Percentiles rank a stretch among this genome's conserved stretches.
Evolutionary conservation across 2,888 invertebrate genomes (phyloP).

Genomic region (Caenorhabditis japonica): DNA sequence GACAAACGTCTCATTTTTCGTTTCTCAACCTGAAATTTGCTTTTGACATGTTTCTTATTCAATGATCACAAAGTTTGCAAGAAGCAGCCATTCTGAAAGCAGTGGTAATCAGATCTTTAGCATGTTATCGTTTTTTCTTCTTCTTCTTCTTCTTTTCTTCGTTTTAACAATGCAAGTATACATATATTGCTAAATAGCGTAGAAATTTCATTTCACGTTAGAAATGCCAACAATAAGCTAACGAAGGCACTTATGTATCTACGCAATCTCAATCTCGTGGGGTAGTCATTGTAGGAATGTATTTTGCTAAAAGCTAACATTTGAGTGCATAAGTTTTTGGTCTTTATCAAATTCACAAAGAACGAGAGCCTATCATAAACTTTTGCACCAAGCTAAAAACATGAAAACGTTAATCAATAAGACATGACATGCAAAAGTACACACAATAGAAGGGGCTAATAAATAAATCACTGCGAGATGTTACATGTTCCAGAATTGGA

Average conservation of each 20-base stretch:
- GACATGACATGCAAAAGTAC: constrained; percentile 34
- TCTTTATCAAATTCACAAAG: no score
- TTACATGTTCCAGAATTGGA: constrained; percentile 7
- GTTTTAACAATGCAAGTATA: no score
- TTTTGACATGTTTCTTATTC: constrained; percentile 17
- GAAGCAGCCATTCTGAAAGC: constrained; percentile 41
- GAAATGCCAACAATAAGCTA: no score
- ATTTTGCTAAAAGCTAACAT: no score
- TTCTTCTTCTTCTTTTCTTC: not conserved
- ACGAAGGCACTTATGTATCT: constrained; percentile 49
- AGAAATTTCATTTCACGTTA: no score
- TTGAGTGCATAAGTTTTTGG: no score
- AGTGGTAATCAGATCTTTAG: constrained; percentile 34
- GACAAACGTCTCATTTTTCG: constrained; percentile 75
- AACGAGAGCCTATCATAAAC: no score
- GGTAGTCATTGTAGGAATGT: constrained; percentile 11
- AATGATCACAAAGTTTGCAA: not conserved
- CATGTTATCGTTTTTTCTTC: constrained; percentile 14
- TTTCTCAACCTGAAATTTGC: constrained; percentile 60
- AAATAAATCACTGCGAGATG: constrained; percentile 21
- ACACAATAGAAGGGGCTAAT: constrained; percentile 35
- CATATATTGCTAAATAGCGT: no score
- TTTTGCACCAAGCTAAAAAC: no score
- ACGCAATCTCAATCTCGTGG: constrained; percentile 39
- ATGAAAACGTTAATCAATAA: no score